These are phyloP conservation scores for Scartelaos histophorus DNA, from an alignment of 2,113 vertebrate genomes.

Conservation along the genomic window DNA sequence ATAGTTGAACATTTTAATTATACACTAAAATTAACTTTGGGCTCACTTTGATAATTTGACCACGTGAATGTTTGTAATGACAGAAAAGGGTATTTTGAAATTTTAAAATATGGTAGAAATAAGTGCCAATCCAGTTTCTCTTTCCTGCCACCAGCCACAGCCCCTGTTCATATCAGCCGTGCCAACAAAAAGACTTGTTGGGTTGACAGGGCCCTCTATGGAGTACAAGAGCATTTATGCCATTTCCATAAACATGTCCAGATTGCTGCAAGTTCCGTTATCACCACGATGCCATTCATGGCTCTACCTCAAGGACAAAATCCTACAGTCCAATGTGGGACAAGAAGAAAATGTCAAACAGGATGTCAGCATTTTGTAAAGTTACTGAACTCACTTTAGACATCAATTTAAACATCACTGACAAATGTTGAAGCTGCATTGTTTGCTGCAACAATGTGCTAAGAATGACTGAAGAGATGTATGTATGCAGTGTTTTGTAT, in stretches of 20 bases:
- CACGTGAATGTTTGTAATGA: background rate
- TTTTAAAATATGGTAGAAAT: constrained; percentile 23
- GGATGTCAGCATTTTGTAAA: constrained; percentile 50
- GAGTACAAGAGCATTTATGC: constrained; percentile 55
- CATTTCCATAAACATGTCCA: constrained; percentile 48
- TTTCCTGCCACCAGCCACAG: constrained; percentile 41
- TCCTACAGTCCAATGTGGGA: constrained; percentile 74
- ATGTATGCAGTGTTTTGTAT: background rate
- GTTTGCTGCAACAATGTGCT: constrained; percentile 9
- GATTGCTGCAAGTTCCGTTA: constrained; percentile 42
- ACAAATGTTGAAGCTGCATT: constrained; percentile 10
- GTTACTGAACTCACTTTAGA: constrained; percentile 12
- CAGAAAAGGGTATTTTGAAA: constrained; percentile 61
- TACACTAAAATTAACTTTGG: background rate
- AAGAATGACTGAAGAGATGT: constrained; percentile 8
- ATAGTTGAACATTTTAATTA: background rate
- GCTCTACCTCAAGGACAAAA: constrained; percentile 82
- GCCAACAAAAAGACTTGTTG: constrained; percentile 22
- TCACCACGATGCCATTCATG: constrained; percentile 68
- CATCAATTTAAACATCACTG: constrained; percentile 4
- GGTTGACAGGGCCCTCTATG: constrained; percentile 57
- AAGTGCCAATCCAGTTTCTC: constrained; percentile 26
- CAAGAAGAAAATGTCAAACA: constrained; percentile 59
- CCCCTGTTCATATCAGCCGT: constrained; percentile 50
- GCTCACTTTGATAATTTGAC: background rate